Base-by-base conservation (phyloP, 2,113 vertebrate genomes). In the Periophthalmus modestus region DNA sequence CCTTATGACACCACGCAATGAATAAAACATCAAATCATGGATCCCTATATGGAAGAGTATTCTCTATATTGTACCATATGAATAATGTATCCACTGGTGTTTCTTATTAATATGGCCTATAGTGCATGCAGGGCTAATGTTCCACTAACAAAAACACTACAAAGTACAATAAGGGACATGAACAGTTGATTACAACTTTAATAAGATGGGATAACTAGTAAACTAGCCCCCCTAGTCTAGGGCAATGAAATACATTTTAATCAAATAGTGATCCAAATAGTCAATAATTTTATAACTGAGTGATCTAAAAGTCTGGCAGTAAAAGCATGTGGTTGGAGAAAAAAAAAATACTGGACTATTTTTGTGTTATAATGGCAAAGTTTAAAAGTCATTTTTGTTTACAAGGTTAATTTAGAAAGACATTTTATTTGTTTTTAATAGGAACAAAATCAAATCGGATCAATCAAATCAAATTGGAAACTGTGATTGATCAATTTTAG, bases 21-120 rank as follows among this genome's bases (percentile, higher is more conserved):
- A 89, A 91, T 91, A 89, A 89, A 91, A 88, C 85, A 89, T 91
- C 77, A 86, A 86, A 89, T 82, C 82, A 87, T 59, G 76, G 62
- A 75, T 68, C 72, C 78, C 82, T 76, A 74, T 86, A 80, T 62
- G 46, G 62, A 72, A 82, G 71, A 75, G 81, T 88, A 86, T 85
- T 85, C 80, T 87, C 83, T 73, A 83, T 80, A 89, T 78, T 80
- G 77, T 88, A 59, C 72, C 62, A 52, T 9, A 88, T 89, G 87
- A 89, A 89, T 89, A 88, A 88, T 89, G 80, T 50, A 86, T 82
- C 47, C n/a, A 54, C 58, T 67, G 73, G 75, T 74, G 71, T 72
- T 68, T 83, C 80, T 82, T 82, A 86, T 87, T 87, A 87, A 84
- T 86, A 71, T 68, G 71, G 71, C 62, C 76, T 75, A 62, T 62